These are phyloP conservation scores for Ceratina australensis DNA, from an alignment of 1,140 invertebrate genomes.

Conservation along the genomic window DNA sequence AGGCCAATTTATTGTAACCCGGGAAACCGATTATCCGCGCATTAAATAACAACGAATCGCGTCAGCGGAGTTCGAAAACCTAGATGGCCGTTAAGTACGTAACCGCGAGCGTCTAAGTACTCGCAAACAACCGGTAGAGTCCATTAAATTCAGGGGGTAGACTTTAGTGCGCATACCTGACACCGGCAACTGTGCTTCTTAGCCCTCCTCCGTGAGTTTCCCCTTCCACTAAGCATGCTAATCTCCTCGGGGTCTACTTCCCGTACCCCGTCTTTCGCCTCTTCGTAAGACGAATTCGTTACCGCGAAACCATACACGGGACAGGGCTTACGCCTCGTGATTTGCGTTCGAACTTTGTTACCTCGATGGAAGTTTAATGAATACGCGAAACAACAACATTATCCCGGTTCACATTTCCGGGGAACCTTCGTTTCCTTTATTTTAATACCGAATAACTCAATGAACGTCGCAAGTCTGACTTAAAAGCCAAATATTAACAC, in stretches of 20 bases:
- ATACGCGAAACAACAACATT: too few relatives aligned
- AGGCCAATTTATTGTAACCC: not conserved
- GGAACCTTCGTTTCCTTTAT: too few relatives aligned
- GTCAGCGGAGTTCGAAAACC: not conserved
- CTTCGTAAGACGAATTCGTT: slow-evolving; percentile 17
- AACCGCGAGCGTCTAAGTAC: not conserved
- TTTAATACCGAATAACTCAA: too few relatives aligned
- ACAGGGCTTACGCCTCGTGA: not conserved
- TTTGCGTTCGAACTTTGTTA: not conserved
- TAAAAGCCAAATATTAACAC: too few relatives aligned
- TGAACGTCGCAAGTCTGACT: too few relatives aligned
- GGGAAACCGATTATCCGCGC: not conserved
- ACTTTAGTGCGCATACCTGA: not conserved
- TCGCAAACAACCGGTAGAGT: slow-evolving; percentile 21
- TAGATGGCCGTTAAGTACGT: not conserved
- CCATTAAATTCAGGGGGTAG: slow-evolving; percentile 14
- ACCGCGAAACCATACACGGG: slow-evolving; percentile 5
- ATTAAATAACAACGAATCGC: slow-evolving; percentile 2
- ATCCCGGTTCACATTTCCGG: too few relatives aligned
- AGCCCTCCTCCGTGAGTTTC: not conserved
- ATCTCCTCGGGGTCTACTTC: not conserved
- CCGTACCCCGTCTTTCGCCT: not conserved
- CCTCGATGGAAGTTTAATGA: not conserved
- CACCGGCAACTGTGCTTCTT: not conserved
- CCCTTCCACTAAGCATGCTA: not conserved